Conservation (phyloP, 2,888 invertebrate species). For the Sphaeridia pumilis region DNA sequence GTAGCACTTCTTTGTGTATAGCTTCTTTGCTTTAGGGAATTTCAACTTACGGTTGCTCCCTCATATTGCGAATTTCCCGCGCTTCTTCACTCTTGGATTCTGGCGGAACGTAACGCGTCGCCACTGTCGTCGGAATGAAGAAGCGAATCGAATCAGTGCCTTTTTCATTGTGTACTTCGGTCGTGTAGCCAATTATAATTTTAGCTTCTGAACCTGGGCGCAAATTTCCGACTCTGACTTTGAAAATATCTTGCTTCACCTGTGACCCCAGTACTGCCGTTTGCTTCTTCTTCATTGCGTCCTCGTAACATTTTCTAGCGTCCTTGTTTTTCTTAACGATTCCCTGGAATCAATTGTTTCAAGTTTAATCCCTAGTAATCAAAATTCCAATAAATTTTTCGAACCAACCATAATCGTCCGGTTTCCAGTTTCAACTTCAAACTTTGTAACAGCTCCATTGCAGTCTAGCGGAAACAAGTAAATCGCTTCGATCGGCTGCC, state of each 20-base stretch:
- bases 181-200: constrained; percentile 7
- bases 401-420: constrained; percentile 25
- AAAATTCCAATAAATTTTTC: background rate
- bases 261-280: constrained; percentile 23
- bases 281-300: constrained; percentile 19
- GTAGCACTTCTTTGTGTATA: background rate
- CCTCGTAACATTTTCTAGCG: constrained; percentile 31
- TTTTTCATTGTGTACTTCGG: constrained; percentile 16
- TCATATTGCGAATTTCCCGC: constrained; percentile 10
- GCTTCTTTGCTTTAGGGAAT: background rate
- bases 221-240: constrained; percentile 18
- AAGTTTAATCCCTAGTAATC: background rate
- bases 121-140: constrained; percentile 20
- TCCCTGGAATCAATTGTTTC: constrained; percentile 18
- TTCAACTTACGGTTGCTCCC: constrained; percentile 7
- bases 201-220: constrained; percentile 3
- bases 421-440: constrained; percentile 30
- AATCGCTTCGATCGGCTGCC: constrained; percentile 33
- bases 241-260: constrained; percentile 32
- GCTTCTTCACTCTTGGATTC: constrained; percentile 4
- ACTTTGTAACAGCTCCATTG: constrained; percentile 10
- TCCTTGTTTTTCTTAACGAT: constrained; percentile 28
- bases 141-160: constrained; percentile 11
- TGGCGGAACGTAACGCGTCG: constrained; percentile 18
- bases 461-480: constrained; percentile 7